Percentiles rank a stretch among this genome's conserved stretches.
Conservation (phyloP, 2,113 vertebrate species). For the Lonchura striata region DNA sequence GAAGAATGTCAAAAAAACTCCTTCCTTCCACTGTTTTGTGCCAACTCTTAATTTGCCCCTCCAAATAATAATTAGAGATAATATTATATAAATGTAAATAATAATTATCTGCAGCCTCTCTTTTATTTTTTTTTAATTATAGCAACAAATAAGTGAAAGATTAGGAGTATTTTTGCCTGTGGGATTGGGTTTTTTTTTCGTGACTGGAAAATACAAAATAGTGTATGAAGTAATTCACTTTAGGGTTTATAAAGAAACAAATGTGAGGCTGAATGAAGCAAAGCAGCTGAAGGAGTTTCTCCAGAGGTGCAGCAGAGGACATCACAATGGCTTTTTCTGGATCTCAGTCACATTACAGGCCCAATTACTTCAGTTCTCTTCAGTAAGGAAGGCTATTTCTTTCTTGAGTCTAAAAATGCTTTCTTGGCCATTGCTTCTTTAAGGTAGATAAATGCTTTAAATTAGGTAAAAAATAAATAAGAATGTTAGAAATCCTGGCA, state of each 20-base stretch:
- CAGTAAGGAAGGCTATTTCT: background rate
- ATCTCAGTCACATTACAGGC: fast-evolving
- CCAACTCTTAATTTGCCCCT: background rate
- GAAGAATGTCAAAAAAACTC: background rate
- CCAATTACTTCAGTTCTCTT: background rate
- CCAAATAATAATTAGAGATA: background rate
- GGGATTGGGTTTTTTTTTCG: fast-evolving
- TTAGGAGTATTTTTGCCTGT: background rate
- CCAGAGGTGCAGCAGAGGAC: background rate
- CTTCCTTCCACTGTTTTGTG: background rate
- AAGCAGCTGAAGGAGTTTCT: background rate
- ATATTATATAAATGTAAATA: background rate
- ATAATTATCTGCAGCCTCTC: background rate
- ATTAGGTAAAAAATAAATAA: background rate
- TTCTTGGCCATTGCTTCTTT: background rate
- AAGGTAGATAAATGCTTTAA: background rate
- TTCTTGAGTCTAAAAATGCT: background rate
- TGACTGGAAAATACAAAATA: background rate
- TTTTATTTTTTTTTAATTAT: background rate
- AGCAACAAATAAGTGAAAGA: background rate
- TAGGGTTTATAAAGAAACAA: background rate
- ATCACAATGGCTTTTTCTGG: background rate
- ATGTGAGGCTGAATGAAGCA: background rate
- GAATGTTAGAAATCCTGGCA: background rate
- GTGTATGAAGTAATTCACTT: background rate